Evolutionary conservation across 2,888 invertebrate species (phyloP), one percentile per base, ranked within the genome.

Genomic region (Yponomeuta plumbellus): DNA sequence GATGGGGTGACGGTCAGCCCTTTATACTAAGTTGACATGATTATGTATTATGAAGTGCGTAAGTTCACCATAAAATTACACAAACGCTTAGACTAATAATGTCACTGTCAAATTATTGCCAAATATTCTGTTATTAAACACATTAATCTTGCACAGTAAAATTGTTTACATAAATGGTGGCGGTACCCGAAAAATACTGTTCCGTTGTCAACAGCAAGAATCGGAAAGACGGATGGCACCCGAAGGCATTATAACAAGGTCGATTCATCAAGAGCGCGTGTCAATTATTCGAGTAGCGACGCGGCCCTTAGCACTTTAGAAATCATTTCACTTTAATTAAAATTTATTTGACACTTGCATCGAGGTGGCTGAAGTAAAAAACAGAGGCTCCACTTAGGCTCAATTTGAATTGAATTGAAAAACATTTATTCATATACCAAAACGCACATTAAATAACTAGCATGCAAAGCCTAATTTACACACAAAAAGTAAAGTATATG

Each of bases 231-330:
- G 83, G 88, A 88, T 88, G 86, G 81, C 64, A 72, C 73, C 75
- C 77, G 78, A 78, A 80, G 78, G 75, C 80, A 80, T 80, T 81
- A 81, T 88, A 90, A 90, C 90, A 88, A 91, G 88, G 83, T 78
- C 86, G 84, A 90, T 91, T 91, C 86, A 91, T 91, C 90, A 90
- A 83, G 78, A 74, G 73, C 76, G 81, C 44, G 64, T 88, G 90
- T 91, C 90, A 90, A 91, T 91, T 65, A 78, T 76, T 70, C 71
- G 71, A 73, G 77, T 74, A 81, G 84, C 82, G 72, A 78, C 78
- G 77, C 73, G 78, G 77, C 76, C 83, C 81, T 83, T 80, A 58
- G n/a, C 44, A 52, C 44, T 23, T 39, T 62, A 74, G 78, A 72
- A 78, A 79, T 77, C 81, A 83, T 81, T 52, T 80, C 77, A 74